phyloP scores from a whole-genome alignment of 2,888 invertebrate genomes.

The Agrotis exclamationis region DNA sequence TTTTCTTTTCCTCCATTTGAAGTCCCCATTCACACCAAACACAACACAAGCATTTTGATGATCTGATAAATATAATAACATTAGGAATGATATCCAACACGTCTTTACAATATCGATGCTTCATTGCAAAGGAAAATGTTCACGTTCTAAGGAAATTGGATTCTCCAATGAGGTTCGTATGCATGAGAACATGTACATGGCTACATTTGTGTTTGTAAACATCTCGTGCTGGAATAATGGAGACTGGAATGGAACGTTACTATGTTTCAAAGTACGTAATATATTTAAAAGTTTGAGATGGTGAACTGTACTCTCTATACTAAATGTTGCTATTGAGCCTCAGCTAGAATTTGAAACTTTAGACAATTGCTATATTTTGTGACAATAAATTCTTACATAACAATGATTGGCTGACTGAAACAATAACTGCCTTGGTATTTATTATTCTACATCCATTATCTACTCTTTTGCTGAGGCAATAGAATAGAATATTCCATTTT shows the following conservation, averaged over 20 bases:
- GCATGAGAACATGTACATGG: conserved; percentile 40
- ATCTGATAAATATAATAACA: conserved; percentile 46
- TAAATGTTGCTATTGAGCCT: too few species aligned
- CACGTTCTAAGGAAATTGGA: conserved; percentile 82
- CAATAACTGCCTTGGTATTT: too few species aligned
- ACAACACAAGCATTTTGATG: conserved; percentile 31
- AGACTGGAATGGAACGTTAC: neutral
- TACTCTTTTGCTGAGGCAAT: too few species aligned
- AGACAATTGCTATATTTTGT: too few species aligned
- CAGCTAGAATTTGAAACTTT: too few species aligned
- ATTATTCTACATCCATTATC: too few species aligned
- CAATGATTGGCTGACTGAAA: too few species aligned
- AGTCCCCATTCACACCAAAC: neutral
- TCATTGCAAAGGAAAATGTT: conserved; percentile 76
- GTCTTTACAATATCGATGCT: conserved; percentile 72
- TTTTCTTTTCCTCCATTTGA: neutral
- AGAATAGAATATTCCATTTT: too few species aligned
- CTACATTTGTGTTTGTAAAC: conserved; percentile 40
- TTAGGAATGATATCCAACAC: conserved; percentile 51
- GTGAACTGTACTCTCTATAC: too few species aligned
- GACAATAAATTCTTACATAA: too few species aligned
- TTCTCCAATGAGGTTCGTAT: conserved; percentile 75
- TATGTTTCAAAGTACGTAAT: neutral
- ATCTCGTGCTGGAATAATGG: conserved; percentile 6
- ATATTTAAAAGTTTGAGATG: neutral